Base-by-base conservation (phyloP, 2,797 vertebrate genomes). In the Rhodeus uyekii region DNA sequence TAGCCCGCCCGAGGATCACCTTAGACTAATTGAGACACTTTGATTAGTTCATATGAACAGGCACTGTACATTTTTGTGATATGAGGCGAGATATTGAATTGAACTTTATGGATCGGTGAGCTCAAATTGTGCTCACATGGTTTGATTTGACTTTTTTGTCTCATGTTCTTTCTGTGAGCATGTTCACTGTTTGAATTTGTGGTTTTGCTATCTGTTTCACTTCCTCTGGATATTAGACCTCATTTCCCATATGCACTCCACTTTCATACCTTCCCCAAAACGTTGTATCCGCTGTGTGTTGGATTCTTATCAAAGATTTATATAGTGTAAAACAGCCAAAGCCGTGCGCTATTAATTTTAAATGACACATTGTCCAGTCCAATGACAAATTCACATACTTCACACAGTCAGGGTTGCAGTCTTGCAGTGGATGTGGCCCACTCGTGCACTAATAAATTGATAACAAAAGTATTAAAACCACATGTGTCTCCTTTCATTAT, bases 301-400 rank as follows among this genome's bases (percentile, higher is more conserved):
- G 86, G 89, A 69, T 88, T 90, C 92, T 95, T 95, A 94, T 95
- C 93, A 94, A 91, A 95, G 94, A 95, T 94, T 93, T 94, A 95
- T 95, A 93, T 89, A 83, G 92, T 93, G 92, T 92, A 94, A 95
- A 94, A 92, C 92, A 90, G 90, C 89, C 91, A 92, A 93, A 93
- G 92, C 92, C 90, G 91, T 87, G 84, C 1, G 84, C 90, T 89
- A 93, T 95, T 93, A 91, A 91, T 95, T 89, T 91, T 89, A 83
- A 86, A 87, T 92, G 92, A 93, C 91, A 85, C 87, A 3, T 69
- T 61, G 92, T 94, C 90, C 90, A 90, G 82, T 65, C 83, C 86
- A 53, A 61, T 93, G 92, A 95, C 92, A 90, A 92, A 95, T 93
- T 91, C 86, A 85, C 92, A 90, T 93, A 91, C 91, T 94, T 93